Evolutionary conservation across 2,888 invertebrate genomes (phyloP).

Genomic region (Lasius fuliginosus): DNA sequence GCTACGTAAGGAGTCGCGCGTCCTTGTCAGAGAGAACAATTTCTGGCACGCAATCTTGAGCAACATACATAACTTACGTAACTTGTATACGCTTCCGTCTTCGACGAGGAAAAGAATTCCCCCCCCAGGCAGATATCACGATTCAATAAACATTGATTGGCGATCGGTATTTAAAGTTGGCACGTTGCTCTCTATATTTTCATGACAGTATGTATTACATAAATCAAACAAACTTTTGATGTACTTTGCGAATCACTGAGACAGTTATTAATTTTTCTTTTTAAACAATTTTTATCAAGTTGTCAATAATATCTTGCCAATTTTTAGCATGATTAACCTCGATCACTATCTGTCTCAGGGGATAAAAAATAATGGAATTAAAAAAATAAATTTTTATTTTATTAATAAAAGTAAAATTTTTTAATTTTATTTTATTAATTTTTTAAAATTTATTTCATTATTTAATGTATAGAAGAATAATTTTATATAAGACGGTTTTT

Average conservation of each 20-base stretch:
- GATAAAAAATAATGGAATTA: too few relatives aligned
- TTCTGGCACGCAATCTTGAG: constrained; percentile 78
- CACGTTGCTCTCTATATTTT: constrained; percentile 54
- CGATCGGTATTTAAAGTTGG: constrained; percentile 49
- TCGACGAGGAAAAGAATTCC: constrained; percentile 67
- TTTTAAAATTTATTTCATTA: too few relatives aligned
- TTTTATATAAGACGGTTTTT: neutral
- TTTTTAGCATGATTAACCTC: neutral
- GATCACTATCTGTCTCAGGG: neutral
- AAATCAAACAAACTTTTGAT: neutral
- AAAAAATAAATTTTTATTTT: too few relatives aligned
- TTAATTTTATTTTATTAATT: too few relatives aligned
- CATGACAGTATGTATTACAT: neutral
- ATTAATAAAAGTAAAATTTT: too few relatives aligned
- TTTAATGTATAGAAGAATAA: neutral
- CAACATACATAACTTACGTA: constrained; percentile 69
- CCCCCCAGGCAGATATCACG: constrained; percentile 69
- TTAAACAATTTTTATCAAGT: neutral
- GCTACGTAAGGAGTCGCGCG: constrained; percentile 58
- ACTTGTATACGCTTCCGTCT: constrained; percentile 75
- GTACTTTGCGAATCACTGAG: neutral
- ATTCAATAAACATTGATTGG: constrained; percentile 61
- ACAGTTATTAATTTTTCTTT: neutral
- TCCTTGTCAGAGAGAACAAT: constrained; percentile 77
- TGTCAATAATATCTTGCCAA: neutral